Percentiles rank a stretch among this genome's conserved stretches.
phyloP scores from a whole-genome alignment of 2,113 vertebrate species.

The Actenoides lindsayi region DNA sequence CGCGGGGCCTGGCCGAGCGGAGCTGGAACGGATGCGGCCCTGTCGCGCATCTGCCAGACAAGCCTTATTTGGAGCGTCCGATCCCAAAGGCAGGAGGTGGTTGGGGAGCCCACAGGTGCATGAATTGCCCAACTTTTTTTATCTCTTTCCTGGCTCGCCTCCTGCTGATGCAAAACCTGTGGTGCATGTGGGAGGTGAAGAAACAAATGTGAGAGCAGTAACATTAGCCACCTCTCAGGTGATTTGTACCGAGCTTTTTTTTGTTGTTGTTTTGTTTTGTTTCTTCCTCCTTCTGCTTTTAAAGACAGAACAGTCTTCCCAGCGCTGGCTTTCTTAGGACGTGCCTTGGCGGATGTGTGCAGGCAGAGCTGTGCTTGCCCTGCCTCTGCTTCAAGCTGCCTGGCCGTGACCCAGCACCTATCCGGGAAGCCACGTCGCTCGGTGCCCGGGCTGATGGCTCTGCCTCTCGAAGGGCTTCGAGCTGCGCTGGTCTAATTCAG shows the following conservation, averaged over 20 bases:
- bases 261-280: not conserved
- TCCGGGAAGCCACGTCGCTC: not conserved
- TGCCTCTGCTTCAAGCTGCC: not conserved
- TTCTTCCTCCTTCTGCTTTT: not conserved
- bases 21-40: not conserved
- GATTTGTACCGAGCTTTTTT: not conserved
- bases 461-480: not conserved
- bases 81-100: not conserved
- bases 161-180: constrained; percentile 63
- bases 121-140: constrained; percentile 37
- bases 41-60: constrained; percentile 22
- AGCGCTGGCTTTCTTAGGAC: not conserved
- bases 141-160: constrained; percentile 23
- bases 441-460: not conserved
- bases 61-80: constrained; percentile 54
- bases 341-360: not conserved
- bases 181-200: constrained; percentile 60
- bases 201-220: constrained; percentile 52
- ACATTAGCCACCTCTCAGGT: constrained; percentile 52
- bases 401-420: not conserved
- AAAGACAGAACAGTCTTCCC: not conserved
- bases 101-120: not conserved
- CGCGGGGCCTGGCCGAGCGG: not conserved
- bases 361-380: constrained; percentile 20
- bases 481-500: not conserved